Percentiles rank a stretch among this genome's conserved stretches.
Conservation (phyloP, 2,888 invertebrate genomes). For the Tuberolachnus salignus region DNA sequence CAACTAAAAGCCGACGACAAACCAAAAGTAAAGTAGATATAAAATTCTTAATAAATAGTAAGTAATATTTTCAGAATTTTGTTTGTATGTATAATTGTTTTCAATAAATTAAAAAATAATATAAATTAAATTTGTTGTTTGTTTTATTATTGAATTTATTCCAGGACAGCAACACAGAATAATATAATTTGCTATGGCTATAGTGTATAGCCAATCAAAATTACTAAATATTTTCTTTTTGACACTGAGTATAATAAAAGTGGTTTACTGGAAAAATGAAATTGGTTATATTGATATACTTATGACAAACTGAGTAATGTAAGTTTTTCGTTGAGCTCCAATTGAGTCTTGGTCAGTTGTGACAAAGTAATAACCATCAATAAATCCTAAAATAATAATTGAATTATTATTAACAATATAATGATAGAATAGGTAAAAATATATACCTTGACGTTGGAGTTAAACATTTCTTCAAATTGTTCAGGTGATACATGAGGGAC, state of each 20-base stretch:
- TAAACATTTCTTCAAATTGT: slow-evolving; percentile 93
- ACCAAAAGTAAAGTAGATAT: neutral
- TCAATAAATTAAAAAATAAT: neutral
- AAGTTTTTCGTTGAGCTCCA: slow-evolving; percentile 95
- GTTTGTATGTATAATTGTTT: neutral
- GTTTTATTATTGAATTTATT: neutral
- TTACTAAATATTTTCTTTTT: neutral
- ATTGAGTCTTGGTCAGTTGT: slow-evolving; percentile 93
- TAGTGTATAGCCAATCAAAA: neutral
- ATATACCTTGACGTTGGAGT: slow-evolving; percentile 85
- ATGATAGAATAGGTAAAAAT: slow-evolving; percentile 35
- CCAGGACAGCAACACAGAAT: neutral
- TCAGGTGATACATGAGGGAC: slow-evolving; percentile 90
- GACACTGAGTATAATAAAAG: neutral
- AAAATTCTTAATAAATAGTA: neutral
- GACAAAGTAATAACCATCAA: slow-evolving; percentile 96
- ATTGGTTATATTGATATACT: slow-evolving; percentile 64
- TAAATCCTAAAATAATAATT: slow-evolving; percentile 71
- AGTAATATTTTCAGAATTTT: too few species aligned
- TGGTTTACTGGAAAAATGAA: too few species aligned
- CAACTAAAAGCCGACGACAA: neutral
- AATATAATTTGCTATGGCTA: neutral
- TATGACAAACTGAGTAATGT: slow-evolving; percentile 70
- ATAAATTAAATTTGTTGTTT: neutral
- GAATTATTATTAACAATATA: neutral